Evolutionary conservation across 2,113 vertebrate species (phyloP), one percentile per base, ranked within the genome.

Genomic region (Melanerpes aurifrons): DNA sequence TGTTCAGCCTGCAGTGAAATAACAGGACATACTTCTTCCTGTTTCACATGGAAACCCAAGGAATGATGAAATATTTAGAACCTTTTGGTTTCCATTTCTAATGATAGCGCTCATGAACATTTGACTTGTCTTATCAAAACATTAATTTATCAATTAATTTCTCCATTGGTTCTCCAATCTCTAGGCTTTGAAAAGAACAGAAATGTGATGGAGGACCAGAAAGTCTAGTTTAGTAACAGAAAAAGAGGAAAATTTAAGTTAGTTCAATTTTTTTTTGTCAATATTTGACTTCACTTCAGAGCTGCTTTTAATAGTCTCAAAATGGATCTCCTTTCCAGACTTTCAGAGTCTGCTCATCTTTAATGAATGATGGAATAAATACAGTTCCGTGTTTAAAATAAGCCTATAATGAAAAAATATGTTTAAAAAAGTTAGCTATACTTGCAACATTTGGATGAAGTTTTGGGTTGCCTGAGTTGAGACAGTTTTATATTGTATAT

Each of bases 91-190:
- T 14, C 53, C 14, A 47, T 63, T 79, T 35, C 15, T 47, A 7
- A 7, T 15, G 7, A 8, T 24, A 28, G 6, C 5, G 78, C 18
- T 63, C 63, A 63, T 6, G 12, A 74, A 45, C 4, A 48, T 16
- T 62, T 16, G 15, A 43, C 5, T 69, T 79, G 7, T 31, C 10
- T 61, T 66, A 70, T 5, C 29, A 77, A 37, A 25, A 43, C 3
- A 73, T 75, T 35, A 1, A 35, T 85, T 86, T 69, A 31, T 47
- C 15, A 14, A 10, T 31, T 32, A 10, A 53, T 67, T 94, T 87
- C 12, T 7, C 2, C 4, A 11, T 12, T 62, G 19, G 1, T 0
- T 68, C 5, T 74, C 21, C 10, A 6, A 28, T 62, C 12, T 67
- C 6, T 40, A 68, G 31, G 20, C 6, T 71, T 29, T 70, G 15